Conservation (phyloP, 1,140 invertebrate species). For the Lordiphosa stackelbergi region DNA sequence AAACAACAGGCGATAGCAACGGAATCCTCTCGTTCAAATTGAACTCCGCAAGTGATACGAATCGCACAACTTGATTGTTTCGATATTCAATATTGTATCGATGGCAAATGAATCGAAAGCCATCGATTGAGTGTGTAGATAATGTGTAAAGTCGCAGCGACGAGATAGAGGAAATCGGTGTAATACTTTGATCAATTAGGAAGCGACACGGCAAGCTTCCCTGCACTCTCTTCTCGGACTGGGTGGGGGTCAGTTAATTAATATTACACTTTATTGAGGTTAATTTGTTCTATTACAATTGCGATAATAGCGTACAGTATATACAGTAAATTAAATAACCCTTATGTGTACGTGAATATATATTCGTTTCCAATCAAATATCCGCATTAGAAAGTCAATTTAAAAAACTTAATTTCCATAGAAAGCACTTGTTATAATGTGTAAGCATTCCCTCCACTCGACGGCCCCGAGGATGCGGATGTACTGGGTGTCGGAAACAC, state of each 20-base stretch:
- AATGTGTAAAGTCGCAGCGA: too few relatives aligned
- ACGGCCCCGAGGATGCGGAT: not conserved
- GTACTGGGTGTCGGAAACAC: not conserved
- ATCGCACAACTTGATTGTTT: too few relatives aligned
- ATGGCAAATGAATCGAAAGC: too few relatives aligned
- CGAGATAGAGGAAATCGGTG: too few relatives aligned
- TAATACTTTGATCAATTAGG: too few relatives aligned
- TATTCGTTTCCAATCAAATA: slow-evolving; percentile 26
- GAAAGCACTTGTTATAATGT: slow-evolving; percentile 32
- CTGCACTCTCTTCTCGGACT: too few relatives aligned
- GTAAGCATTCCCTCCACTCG: slow-evolving; percentile 2
- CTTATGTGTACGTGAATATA: slow-evolving; percentile 21
- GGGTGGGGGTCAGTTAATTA: slow-evolving; percentile 6
- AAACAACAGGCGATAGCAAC: too few relatives aligned
- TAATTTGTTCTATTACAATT: slow-evolving; percentile 41
- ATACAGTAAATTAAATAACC: slow-evolving; percentile 34
- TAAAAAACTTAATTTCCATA: slow-evolving; percentile 31
- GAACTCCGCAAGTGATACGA: too few relatives aligned
- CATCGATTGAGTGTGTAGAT: too few relatives aligned
- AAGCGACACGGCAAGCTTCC: too few relatives aligned
- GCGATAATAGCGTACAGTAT: slow-evolving; percentile 36
- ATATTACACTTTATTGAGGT: slow-evolving; percentile 46
- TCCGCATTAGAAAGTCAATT: slow-evolving; percentile 2
- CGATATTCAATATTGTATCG: too few relatives aligned
- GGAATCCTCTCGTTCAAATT: too few relatives aligned